These are phyloP conservation scores for Jordanella pulchra DNA, from an alignment of 2,797 vertebrate species.

Conservation along the genomic window DNA sequence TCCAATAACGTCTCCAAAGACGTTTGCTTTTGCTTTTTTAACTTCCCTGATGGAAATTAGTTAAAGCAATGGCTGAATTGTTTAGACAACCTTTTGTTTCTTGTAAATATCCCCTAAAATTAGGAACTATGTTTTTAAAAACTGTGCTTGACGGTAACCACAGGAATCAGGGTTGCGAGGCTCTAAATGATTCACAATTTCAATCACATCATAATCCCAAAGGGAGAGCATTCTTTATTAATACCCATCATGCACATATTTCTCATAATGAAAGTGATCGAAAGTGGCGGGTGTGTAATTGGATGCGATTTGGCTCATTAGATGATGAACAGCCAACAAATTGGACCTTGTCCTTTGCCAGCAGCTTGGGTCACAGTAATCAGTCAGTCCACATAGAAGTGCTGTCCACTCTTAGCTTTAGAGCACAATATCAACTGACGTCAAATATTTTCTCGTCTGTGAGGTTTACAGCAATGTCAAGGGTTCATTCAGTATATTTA, in stretches of 20 bases:
- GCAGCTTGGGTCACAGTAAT: slow-evolving; percentile 54
- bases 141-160: slow-evolving; percentile 26
- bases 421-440: slow-evolving; percentile 27
- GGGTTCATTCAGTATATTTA: slow-evolving; percentile 39
- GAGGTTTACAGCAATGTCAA: slow-evolving; percentile 24
- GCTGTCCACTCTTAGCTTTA: slow-evolving; percentile 39
- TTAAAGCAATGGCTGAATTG: neutral
- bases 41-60: neutral
- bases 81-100: slow-evolving; percentile 15
- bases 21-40: neutral
- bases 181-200: slow-evolving; percentile 53
- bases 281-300: slow-evolving; percentile 72
- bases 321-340: slow-evolving; percentile 65
- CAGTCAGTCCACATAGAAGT: slow-evolving; percentile 52
- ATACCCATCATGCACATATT: slow-evolving; percentile 58
- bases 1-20: slow-evolving; percentile 45
- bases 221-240: slow-evolving; percentile 60
- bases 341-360: slow-evolving; percentile 70
- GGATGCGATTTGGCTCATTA: slow-evolving; percentile 74
- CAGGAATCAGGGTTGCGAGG: slow-evolving; percentile 31
- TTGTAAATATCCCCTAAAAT: neutral
- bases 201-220: slow-evolving; percentile 54
- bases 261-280: slow-evolving; percentile 54
- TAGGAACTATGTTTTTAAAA: slow-evolving; percentile 20
- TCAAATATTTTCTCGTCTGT: slow-evolving; percentile 6